Conservation (phyloP, 1,140 invertebrate species). For the Formica selysi region DNA sequence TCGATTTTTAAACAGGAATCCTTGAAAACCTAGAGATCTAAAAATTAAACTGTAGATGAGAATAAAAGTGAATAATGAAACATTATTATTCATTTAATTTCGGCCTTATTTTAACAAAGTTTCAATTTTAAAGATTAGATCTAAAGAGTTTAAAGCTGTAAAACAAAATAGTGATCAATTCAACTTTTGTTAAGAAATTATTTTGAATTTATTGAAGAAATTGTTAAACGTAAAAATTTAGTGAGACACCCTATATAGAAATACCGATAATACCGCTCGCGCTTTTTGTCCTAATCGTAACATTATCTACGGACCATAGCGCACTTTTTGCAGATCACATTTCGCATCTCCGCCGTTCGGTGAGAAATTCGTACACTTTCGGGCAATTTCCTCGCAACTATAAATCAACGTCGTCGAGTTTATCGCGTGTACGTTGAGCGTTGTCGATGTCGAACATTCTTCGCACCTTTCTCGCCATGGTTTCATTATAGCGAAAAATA, state of each 20-base stretch:
- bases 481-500: slow-evolving; percentile 65
- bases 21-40: background rate
- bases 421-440: slow-evolving; percentile 65
- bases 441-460: slow-evolving; percentile 61
- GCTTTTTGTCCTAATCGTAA: slow-evolving; percentile 67
- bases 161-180: background rate
- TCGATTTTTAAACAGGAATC: background rate
- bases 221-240: background rate
- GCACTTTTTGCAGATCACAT: slow-evolving; percentile 71
- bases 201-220: background rate
- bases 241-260: slow-evolving; percentile 35
- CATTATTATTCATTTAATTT: background rate
- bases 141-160: background rate
- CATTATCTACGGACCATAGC: slow-evolving; percentile 69
- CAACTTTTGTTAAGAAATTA: background rate
- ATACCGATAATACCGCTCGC: slow-evolving; percentile 37
- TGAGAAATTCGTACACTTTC: slow-evolving; percentile 75
- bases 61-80: background rate
- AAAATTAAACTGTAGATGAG: background rate
- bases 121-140: background rate
- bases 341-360: slow-evolving; percentile 68
- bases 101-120: background rate
- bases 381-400: slow-evolving; percentile 75
- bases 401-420: slow-evolving; percentile 76
- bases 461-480: slow-evolving; percentile 61